phyloP scores from a whole-genome alignment of 2,797 vertebrate species.

The Muscicapa comitata region DNA sequence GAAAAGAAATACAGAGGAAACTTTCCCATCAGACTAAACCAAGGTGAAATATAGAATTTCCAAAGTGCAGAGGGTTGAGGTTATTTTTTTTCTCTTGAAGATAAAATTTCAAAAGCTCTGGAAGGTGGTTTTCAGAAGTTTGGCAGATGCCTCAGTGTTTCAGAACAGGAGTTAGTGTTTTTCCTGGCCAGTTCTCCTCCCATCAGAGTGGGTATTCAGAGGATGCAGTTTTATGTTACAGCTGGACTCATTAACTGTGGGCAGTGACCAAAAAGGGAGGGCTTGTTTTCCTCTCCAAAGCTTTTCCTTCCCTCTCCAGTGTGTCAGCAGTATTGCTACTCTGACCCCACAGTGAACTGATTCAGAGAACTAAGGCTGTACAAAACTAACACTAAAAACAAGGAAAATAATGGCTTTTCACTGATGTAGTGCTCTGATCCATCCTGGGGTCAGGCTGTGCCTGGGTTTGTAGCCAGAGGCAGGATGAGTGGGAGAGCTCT shows the following conservation, averaged over 20 bases:
- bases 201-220: neutral
- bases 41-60: neutral
- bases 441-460: neutral
- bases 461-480: neutral
- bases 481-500: neutral
- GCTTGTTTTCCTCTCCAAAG: neutral
- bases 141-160: neutral
- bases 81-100: neutral
- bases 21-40: neutral
- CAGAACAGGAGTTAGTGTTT: neutral
- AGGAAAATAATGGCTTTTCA: neutral
- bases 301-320: neutral
- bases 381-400: neutral
- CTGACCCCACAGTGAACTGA: slow-evolving; percentile 27
- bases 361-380: neutral
- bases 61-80: neutral
- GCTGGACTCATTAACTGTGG: neutral
- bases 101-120: neutral
- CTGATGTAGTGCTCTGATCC: neutral
- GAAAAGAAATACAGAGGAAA: neutral
- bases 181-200: neutral
- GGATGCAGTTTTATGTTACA: neutral
- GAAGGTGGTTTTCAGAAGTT: neutral
- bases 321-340: neutral
- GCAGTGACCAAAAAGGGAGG: neutral